Evolutionary conservation across 2,113 vertebrate genomes (phyloP).

Genomic region (Tragulus kanchil): DNA sequence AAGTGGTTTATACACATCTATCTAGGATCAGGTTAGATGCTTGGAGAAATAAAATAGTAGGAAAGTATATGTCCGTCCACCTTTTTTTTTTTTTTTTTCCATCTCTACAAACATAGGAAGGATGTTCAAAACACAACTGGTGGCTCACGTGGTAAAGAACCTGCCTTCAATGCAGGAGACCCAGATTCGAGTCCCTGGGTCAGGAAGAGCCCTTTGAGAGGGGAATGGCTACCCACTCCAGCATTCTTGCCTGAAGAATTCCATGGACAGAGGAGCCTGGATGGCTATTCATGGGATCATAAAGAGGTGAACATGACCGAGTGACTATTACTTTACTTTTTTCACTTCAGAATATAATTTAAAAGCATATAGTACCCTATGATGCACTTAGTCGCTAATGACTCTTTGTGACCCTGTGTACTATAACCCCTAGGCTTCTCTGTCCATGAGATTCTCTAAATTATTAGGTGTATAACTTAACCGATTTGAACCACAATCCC

Average conservation of each 20-base stretch:
- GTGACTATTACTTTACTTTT: not conserved
- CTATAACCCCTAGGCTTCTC: not conserved
- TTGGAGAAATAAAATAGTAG: not conserved
- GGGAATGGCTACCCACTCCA: not conserved
- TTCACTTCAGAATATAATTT: not conserved
- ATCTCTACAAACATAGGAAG: not conserved
- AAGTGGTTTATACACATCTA: not conserved
- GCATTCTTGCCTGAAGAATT: not conserved
- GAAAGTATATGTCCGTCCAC: not conserved
- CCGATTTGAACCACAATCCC: not conserved
- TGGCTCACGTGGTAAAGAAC: not conserved
- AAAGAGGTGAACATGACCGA: not conserved
- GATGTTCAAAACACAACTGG: not conserved
- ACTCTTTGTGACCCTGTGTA: not conserved
- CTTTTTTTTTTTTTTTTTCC: not conserved
- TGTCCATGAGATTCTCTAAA: not conserved
- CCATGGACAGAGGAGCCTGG: not conserved
- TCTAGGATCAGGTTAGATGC: not conserved
- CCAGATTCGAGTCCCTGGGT: not conserved
- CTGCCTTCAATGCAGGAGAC: not conserved
- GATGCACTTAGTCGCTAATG: not conserved
- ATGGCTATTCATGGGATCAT: not conserved
- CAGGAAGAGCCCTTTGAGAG: not conserved
- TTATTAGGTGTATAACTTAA: not conserved
- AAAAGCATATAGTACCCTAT: not conserved